phyloP scores from a whole-genome alignment of 2,888 invertebrate species.

The Erynnis tages region DNA sequence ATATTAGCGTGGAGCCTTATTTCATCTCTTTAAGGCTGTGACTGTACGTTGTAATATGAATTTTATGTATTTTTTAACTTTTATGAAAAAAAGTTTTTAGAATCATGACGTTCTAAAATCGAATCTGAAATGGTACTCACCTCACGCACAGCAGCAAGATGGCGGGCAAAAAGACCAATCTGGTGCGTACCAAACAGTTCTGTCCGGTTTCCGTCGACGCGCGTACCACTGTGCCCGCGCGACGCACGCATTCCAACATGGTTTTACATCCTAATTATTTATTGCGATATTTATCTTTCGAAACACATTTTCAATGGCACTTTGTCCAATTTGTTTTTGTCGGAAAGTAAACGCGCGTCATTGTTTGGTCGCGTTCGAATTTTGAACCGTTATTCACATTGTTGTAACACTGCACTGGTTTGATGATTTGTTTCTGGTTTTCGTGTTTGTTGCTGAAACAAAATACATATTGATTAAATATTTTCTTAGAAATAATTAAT shows the following conservation, averaged over 20 bases:
- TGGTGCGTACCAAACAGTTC: conserved; percentile 32
- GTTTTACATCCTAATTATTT: conserved; percentile 67
- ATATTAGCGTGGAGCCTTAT: no score
- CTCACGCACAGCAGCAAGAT: conserved; percentile 54
- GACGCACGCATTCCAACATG: conserved; percentile 69
- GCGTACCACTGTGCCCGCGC: conserved; percentile 55
- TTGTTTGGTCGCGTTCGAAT: conserved; percentile 2
- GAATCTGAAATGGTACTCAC: conserved; percentile 40
- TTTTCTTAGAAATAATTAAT: no score
- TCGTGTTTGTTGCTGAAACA: no score
- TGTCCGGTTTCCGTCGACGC: conserved; percentile 42
- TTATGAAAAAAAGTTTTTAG: no score
- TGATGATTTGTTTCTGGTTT: no score
- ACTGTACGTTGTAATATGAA: no score
- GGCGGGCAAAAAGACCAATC: conserved; percentile 37
- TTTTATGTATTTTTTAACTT: no score
- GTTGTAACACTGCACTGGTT: neutral
- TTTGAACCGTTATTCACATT: conserved; percentile 5
- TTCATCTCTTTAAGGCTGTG: no score
- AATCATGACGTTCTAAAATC: neutral
- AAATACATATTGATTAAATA: no score
- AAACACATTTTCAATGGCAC: conserved; percentile 44
- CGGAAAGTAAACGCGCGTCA: conserved; percentile 18
- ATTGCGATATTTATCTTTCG: conserved; percentile 45
- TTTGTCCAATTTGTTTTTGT: conserved; percentile 30